phyloP scores from a whole-genome alignment of 2,888 invertebrate genomes.

The Andrena fulva region DNA sequence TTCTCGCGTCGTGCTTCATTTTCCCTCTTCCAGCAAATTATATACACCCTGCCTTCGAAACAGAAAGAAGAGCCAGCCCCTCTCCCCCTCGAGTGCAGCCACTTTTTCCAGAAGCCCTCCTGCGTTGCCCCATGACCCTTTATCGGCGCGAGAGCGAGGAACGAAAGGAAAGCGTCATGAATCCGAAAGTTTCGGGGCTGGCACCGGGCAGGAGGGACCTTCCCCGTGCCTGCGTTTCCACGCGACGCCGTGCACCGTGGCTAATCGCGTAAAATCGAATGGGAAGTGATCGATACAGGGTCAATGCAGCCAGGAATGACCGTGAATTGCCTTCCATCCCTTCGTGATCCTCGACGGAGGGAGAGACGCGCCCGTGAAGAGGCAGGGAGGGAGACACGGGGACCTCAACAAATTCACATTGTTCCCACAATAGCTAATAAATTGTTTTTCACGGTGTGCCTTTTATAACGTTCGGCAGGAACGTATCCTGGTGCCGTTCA shows the following conservation, averaged over 20 bases:
- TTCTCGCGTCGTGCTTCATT: neutral
- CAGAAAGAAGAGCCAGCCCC: neutral
- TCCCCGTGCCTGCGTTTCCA: constrained; percentile 32
- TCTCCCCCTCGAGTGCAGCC: constrained; percentile 9
- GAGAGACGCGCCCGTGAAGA: constrained; percentile 36
- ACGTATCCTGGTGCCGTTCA: constrained; percentile 46
- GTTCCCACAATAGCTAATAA: constrained; percentile 76
- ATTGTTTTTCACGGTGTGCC: constrained; percentile 68
- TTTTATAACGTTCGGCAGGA: constrained; percentile 25
- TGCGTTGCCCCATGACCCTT: constrained; percentile 34
- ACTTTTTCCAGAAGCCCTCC: constrained; percentile 27
- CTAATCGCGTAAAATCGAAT: constrained; percentile 78
- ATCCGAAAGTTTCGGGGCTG: constrained; percentile 65
- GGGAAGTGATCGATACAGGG: constrained; percentile 77
- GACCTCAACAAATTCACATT: constrained; percentile 74
- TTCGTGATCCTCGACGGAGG: constrained; percentile 29
- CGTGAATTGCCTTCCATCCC: constrained; percentile 62
- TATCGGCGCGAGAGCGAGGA: constrained; percentile 33
- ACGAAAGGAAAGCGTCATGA: constrained; percentile 71
- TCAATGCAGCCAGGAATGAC: constrained; percentile 63
- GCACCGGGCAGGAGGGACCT: constrained; percentile 37
- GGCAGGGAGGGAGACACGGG: constrained; percentile 51
- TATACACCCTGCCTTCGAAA: neutral
- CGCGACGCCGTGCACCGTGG: constrained; percentile 60
- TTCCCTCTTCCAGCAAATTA: constrained; percentile 22